These are phyloP conservation scores for Tiphia femorata DNA, from an alignment of 2,888 invertebrate genomes.

Conservation along the genomic window DNA sequence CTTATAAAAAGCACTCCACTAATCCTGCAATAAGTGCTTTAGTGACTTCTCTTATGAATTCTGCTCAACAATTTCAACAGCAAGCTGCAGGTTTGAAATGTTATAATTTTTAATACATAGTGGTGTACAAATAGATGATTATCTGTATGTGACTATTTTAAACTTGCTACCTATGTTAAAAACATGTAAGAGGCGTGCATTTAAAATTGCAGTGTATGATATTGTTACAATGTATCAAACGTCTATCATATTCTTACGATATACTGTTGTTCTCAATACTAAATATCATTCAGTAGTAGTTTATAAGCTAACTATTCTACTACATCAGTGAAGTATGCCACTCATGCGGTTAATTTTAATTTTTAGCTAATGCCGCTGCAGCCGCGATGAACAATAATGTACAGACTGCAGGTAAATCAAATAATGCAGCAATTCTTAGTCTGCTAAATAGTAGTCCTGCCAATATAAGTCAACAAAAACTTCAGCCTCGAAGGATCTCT, in stretches of 20 bases:
- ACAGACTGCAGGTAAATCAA: constrained; percentile 69
- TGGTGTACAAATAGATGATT: neutral
- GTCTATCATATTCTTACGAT: too few species aligned
- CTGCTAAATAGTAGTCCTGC: constrained; percentile 84
- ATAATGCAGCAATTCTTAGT: constrained; percentile 83
- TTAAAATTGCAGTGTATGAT: neutral
- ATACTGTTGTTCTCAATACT: too few species aligned
- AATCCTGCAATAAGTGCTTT: constrained; percentile 83
- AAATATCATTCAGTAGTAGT: too few species aligned
- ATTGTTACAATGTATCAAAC: neutral
- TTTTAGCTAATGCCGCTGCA: constrained; percentile 60
- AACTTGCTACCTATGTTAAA: neutral
- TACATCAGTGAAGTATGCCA: constrained; percentile 1
- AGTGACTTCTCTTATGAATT: constrained; percentile 85
- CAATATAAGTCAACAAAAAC: constrained; percentile 66
- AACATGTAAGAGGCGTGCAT: too few species aligned
- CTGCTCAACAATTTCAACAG: constrained; percentile 85
- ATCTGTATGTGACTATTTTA: neutral
- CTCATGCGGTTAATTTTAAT: constrained; percentile 16
- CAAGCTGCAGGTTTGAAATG: constrained; percentile 72
- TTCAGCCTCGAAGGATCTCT: constrained; percentile 62
- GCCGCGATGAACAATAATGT: constrained; percentile 66
- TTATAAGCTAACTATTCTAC: too few species aligned
- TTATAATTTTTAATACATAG: too few species aligned
- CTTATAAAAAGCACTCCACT: constrained; percentile 71